Evolutionary conservation across 2,888 invertebrate species (phyloP), one percentile per base, ranked within the genome.

Genomic region (Rotaria sp.): DNA sequence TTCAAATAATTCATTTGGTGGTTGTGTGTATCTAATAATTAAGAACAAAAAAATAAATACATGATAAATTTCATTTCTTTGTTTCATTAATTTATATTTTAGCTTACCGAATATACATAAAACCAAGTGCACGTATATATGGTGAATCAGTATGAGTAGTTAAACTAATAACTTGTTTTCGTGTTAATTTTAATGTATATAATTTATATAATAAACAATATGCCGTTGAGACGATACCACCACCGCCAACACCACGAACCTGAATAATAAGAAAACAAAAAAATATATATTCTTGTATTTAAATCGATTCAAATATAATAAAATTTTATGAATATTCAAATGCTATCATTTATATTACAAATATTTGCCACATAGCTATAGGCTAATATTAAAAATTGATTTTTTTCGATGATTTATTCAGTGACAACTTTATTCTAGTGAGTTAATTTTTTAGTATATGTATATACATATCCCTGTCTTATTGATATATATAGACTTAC

Each of bases 211-310:
- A 93, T n/a, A 99, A 93, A 91, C 99, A 99, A 92, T 95, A 99
- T 0, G 99, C 98, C 87, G 98, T 97, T n/a, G 97, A 97, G 38
- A 99, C 98, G 87, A 99, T 98, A 85, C 99, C 99, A 85, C 99
- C 99, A 74, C 98, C 98, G 67, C 99, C 99, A 52, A 99, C 99
- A 50, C 99, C 99, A 88, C 99, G 94, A 13, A 97, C 96, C 95
- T 96, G 90, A 85, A 88, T 87, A 15, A n/a, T 24, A 59, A 45
- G 45, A 8, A 8, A 45, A 5, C n/a, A n/a, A 45, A 5, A 45
- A 45, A 45, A 45, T 11, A 45, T 11, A 45, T 45, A 45, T 45
- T 45, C 7, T 11, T 45, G 5, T 45, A 45, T 45, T 8, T 45
- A 45, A 11, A 45, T 45, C 5, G 45, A 45, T 45, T 45, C 45